Conservation (phyloP, 2,797 vertebrate genomes). For the Octomys mimax region DNA sequence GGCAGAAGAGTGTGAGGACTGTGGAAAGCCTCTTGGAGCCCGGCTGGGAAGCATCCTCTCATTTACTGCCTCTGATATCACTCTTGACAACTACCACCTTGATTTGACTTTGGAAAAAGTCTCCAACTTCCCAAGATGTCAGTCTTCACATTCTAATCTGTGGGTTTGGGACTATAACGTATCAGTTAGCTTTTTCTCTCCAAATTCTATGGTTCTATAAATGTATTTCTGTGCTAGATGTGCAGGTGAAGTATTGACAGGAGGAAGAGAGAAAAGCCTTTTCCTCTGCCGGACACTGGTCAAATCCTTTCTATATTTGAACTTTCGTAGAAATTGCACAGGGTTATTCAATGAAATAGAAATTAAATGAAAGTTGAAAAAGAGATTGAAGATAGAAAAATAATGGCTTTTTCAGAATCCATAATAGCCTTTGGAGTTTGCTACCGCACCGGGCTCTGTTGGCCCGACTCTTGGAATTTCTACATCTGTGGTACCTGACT, state of each 20-base stretch:
- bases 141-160: conserved; percentile 29
- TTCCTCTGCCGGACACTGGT: background rate
- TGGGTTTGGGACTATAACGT: background rate
- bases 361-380: conserved; percentile 69
- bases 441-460: background rate
- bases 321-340: conserved; percentile 59
- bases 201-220: conserved; percentile 32
- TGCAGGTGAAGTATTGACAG: background rate
- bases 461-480: background rate
- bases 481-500: background rate
- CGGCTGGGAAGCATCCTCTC: background rate
- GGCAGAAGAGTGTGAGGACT: background rate
- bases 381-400: conserved; percentile 59
- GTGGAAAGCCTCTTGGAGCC: background rate
- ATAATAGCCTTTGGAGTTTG: background rate
- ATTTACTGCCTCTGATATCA: background rate
- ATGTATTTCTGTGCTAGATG: background rate
- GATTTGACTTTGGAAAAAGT: conserved; percentile 55
- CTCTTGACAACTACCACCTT: background rate
- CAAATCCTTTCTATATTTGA: conserved; percentile 67
- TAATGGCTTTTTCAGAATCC: conserved; percentile 49
- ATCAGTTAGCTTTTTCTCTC: conserved; percentile 3
- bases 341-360: conserved; percentile 50
- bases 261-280: background rate
- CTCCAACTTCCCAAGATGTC: background rate